Evolutionary conservation across 2,888 invertebrate genomes (phyloP).

Genomic region (Parasteatoda lunata): DNA sequence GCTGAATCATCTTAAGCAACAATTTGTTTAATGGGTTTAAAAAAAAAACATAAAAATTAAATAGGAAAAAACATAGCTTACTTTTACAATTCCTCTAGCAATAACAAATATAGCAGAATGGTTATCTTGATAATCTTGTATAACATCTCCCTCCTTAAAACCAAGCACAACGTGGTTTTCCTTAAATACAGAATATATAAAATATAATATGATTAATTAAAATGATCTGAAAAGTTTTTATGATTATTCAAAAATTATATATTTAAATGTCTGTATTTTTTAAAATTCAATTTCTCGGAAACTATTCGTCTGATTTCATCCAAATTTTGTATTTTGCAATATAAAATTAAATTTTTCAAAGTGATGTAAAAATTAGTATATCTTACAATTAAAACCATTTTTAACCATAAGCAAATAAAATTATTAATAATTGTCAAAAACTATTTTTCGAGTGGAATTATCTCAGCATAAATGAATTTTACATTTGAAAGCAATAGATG

Average conservation of each 20-base stretch:
- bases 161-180: slow-evolving; percentile 24
- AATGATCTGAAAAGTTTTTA: too few relatives aligned
- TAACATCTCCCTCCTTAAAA: slow-evolving; percentile 26
- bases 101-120: slow-evolving; percentile 32
- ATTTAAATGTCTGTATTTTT: too few relatives aligned
- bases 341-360: too few relatives aligned
- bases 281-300: too few relatives aligned
- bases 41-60: neutral
- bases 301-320: too few relatives aligned
- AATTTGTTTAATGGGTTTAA: neutral
- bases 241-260: neutral
- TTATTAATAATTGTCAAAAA: too few relatives aligned
- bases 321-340: too few relatives aligned
- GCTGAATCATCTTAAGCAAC: too few relatives aligned
- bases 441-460: too few relatives aligned
- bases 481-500: too few relatives aligned
- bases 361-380: too few relatives aligned
- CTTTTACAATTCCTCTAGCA: slow-evolving; percentile 49
- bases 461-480: too few relatives aligned
- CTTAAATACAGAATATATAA: neutral
- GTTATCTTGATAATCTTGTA: slow-evolving; percentile 12
- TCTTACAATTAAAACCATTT: neutral
- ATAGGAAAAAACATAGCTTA: slow-evolving; percentile 3
- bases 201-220: neutral
- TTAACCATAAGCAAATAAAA: neutral